A percentile compares a stretch with the other conserved stretches of the same genome.
Evolutionary conservation across 2,888 invertebrate species (phyloP).

Genomic region (Gandaritis pyraliata): DNA sequence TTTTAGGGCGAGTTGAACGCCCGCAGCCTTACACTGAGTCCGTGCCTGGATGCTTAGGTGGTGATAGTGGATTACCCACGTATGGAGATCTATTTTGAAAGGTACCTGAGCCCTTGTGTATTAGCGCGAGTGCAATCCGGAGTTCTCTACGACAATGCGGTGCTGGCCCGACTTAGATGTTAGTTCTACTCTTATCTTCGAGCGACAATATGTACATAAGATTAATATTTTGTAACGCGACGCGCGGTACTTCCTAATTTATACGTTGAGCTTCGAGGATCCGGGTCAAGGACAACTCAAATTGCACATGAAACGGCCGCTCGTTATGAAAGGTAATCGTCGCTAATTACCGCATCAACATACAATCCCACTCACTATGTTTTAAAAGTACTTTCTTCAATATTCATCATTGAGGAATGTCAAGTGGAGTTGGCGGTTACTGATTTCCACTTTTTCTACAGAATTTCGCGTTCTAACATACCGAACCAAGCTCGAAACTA

Average conservation of each 20-base stretch:
- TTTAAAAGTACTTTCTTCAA: slow-evolving; percentile 5
- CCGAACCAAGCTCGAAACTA: not conserved
- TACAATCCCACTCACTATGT: slow-evolving; percentile 20
- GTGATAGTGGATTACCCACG: slow-evolving; percentile 25
- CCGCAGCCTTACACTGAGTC: slow-evolving; percentile 37
- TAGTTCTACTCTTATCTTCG: slow-evolving; percentile 79
- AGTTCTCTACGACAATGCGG: slow-evolving; percentile 36
- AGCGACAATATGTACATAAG: slow-evolving; percentile 85
- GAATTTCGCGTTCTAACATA: slow-evolving; percentile 1
- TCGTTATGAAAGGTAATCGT: slow-evolving; percentile 37
- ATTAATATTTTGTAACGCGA: slow-evolving; percentile 79
- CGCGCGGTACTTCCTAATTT: slow-evolving; percentile 61
- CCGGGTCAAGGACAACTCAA: slow-evolving; percentile 37
- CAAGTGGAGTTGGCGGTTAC: slow-evolving; percentile 7
- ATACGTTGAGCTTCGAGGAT: slow-evolving; percentile 44
- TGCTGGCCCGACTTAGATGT: slow-evolving; percentile 56
- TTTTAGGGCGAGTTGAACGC: slow-evolving; percentile 31
- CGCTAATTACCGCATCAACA: slow-evolving; percentile 46
- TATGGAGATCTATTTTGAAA: slow-evolving; percentile 26
- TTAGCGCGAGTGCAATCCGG: slow-evolving; percentile 17
- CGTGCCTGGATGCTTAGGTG: slow-evolving; percentile 35
- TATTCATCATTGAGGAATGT: slow-evolving; percentile 1
- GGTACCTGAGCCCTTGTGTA: slow-evolving; percentile 27
- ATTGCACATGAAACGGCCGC: slow-evolving; percentile 40
- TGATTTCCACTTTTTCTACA: slow-evolving; percentile 16